Base-by-base conservation (phyloP, 2,797 vertebrate species). In the Danio albolineatus region DNA sequence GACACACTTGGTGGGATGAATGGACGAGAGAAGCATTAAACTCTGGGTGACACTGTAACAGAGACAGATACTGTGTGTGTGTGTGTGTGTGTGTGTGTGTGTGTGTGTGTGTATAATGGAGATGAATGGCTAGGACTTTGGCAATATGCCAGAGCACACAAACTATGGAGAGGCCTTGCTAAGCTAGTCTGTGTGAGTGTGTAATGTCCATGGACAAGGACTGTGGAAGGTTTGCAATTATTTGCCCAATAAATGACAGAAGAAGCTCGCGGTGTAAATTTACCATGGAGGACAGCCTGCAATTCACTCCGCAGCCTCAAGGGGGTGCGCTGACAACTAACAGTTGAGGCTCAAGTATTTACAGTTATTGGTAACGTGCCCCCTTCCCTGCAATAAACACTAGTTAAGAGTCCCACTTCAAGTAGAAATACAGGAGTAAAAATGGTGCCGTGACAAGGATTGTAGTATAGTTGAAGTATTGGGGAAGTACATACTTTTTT, bases 61-160 rank as follows among this genome's bases (percentile, higher is more conserved):
- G 69, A 60, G 57, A 51, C 44, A 14, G 64, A 78, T 54, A 28
- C 28, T 28, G 28, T 28, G 28, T 28, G 28, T 61, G 69, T 6
- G 66, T 43, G 77, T 44, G 46, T 21, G 67, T 16, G 48, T 39
- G 53, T 54, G 60, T 28, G 28, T 76, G 54, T 72, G 67, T 73
- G 53, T 74, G 62, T 51, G 76, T 54, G 80, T 65, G 72, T 79
- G 60, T 60, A 48, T 61, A 71, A 62, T 36, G 39, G 46, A 69
- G 46, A 71, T 64, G 67, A 82, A 78, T 80, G 61, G 73, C 48
- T 85, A 61, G 72, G 64, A 54, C 16, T 28, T 65, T 85, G 83
- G 80, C 73, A 7, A 38, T 21, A 13, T n/a, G 80, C 80, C 83
- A 82, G 67, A 44, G 43, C 70, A 85, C 77, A 82, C 83, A 82